phyloP scores from a whole-genome alignment of 2,113 vertebrate species.

The Peromyscus maniculatus region DNA sequence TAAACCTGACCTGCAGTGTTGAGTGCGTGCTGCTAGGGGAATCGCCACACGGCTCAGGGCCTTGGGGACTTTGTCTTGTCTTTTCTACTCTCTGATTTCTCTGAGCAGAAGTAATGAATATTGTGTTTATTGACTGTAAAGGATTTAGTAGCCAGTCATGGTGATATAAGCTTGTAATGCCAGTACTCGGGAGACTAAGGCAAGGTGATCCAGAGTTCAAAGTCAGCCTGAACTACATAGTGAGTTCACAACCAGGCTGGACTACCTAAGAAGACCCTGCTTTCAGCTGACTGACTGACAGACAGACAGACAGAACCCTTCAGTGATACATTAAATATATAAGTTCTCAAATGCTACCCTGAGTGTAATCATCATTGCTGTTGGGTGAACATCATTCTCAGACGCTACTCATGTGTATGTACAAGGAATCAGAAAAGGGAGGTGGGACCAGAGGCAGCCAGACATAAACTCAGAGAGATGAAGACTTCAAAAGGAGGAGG shows the following conservation, averaged over 20 bases:
- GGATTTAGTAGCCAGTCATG: neutral
- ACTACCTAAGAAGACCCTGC: neutral
- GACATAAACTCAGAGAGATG: neutral
- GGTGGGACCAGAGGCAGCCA: no score
- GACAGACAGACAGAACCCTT: neutral
- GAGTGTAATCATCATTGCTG: neutral
- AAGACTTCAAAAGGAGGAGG: neutral
- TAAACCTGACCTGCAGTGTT: neutral
- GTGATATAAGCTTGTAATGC: neutral
- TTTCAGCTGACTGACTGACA: neutral
- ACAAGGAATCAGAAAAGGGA: neutral
- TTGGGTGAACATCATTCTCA: neutral
- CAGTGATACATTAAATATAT: neutral
- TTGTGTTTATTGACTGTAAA: slow-evolving; percentile 40
- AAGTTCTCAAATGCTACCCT: slow-evolving; percentile 7
- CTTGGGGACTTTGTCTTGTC: neutral
- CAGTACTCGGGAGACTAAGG: neutral
- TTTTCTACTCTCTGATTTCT: neutral
- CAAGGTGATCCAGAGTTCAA: neutral
- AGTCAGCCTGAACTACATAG: neutral
- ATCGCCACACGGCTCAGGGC: neutral
- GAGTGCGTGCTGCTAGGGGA: rapidly evolving
- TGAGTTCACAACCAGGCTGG: neutral
- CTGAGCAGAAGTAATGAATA: neutral
- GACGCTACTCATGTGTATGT: no score